Evolutionary conservation across 2,888 invertebrate species (phyloP), one percentile per base, ranked within the genome.

Genomic region (Eupeodes latifasciatus): DNA sequence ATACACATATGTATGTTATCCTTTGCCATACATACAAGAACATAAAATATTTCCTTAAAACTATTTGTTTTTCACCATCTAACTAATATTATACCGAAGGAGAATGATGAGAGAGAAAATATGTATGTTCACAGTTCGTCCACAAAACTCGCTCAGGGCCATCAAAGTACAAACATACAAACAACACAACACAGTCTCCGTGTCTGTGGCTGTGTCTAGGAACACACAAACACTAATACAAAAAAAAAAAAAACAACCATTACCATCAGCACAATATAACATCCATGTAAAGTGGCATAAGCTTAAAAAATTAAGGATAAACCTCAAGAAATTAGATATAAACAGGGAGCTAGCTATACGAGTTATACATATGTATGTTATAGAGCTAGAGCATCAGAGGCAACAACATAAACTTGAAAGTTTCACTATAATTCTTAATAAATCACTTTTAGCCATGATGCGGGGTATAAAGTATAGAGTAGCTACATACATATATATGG

Each of bases 401-500:
- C 40, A 40, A 34, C 86, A 74, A 80, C 77, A 83, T 69, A 87
- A 81, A 83, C 83, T 87, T 83, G 72, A 51, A 83, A 83, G 87
- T 83, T 87, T 77, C 83, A 87, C 80, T 83, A 81, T 87, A 83
- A 87, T 87, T 87, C 87, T 87, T 83, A 80, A 83, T 87, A 87
- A 87, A 87, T 87, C 87, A 87, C 80, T 83, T 81, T 81, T 80
- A 76, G 87, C 80, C 83, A 64, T 80, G 80, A 53, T 27, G 27
- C 27, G 11, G 14, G 9, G 27, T 10, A 19, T 44, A 51, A n/a
- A 5, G 7, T 14, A 2, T 4, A 36, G 61, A 44, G 5, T 6
- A 44, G 44, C 1, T 9, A 27, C 44, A 62, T 47, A 36, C 51
- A 36, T 0, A 34, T 69, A 19, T 10, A 62, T 61, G 55, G 49